These are phyloP conservation scores for Himalopsyche phryganea DNA, from an alignment of 1,140 invertebrate genomes.

Conservation along the genomic window DNA sequence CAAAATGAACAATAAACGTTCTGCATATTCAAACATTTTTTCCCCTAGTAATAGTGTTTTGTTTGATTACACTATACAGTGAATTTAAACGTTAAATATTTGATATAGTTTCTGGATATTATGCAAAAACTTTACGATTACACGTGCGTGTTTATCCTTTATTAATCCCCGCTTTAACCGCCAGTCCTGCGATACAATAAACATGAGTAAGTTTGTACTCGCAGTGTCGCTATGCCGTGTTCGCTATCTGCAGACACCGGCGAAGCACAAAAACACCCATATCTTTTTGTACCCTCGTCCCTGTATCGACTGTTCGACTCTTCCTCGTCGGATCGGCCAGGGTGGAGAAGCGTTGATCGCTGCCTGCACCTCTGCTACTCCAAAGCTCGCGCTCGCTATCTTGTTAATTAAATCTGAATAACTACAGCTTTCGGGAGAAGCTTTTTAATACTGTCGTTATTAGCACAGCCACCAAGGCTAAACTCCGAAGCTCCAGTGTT, in stretches of 20 bases:
- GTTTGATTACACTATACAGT: too few relatives aligned
- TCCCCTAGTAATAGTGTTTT: too few relatives aligned
- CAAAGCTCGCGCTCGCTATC: background rate
- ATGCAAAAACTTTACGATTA: too few relatives aligned
- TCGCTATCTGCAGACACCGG: background rate
- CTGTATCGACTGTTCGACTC: background rate
- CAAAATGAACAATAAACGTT: too few relatives aligned
- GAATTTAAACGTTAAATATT: too few relatives aligned
- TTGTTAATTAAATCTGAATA: conserved; percentile 29
- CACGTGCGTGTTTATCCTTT: too few relatives aligned
- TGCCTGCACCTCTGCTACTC: background rate
- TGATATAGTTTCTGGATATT: too few relatives aligned
- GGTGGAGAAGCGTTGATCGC: background rate
- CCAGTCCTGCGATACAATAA: too few relatives aligned
- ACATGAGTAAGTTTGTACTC: too few relatives aligned
- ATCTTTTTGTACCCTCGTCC: background rate
- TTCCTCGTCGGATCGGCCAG: background rate
- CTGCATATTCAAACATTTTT: too few relatives aligned
- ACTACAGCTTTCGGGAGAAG: conserved; percentile 9
- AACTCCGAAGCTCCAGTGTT: background rate
- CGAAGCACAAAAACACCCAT: background rate
- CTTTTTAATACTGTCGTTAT: conserved; percentile 22
- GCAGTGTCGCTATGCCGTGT: too few relatives aligned
- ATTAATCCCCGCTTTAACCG: too few relatives aligned
- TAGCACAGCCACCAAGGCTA: conserved; percentile 10